A percentile compares a stretch with the other conserved stretches of the same genome.
These are phyloP conservation scores for Orchestes rusci DNA, from an alignment of 2,888 invertebrate species.

Conservation along the genomic window DNA sequence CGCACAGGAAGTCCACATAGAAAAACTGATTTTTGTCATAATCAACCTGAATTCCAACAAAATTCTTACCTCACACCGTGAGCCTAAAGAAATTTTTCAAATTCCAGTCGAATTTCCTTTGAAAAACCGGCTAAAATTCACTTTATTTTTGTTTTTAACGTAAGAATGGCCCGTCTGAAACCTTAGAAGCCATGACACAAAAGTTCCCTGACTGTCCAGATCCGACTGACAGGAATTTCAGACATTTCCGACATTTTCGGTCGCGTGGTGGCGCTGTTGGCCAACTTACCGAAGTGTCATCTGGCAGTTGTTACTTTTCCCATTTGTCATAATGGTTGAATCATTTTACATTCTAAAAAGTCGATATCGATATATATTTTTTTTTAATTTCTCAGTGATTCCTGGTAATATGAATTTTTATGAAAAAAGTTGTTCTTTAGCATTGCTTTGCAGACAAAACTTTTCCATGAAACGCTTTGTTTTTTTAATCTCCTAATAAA, in stretches of 20 bases:
- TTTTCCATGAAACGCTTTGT: too few relatives aligned
- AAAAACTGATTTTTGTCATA: slow-evolving; percentile 1
- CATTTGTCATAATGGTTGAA: too few relatives aligned
- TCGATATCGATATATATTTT: too few relatives aligned
- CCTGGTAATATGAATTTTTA: too few relatives aligned
- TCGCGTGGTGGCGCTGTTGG: slow-evolving; percentile 13
- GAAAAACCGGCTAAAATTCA: background rate
- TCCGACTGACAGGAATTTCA: slow-evolving; percentile 16
- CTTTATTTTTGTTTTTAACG: slow-evolving; percentile 15
- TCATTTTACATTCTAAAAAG: too few relatives aligned
- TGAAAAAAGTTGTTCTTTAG: too few relatives aligned
- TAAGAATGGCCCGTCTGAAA: slow-evolving; percentile 13
- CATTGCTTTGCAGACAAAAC: too few relatives aligned
- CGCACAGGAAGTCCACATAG: slow-evolving; percentile 18
- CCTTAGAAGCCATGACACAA: slow-evolving; percentile 22
- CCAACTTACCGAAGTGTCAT: too few relatives aligned
- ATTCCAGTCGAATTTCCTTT: background rate
- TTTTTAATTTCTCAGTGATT: too few relatives aligned
- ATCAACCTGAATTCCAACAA: background rate
- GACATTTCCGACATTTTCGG: slow-evolving; percentile 11
- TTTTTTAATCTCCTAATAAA: too few relatives aligned
- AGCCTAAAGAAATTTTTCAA: too few relatives aligned
- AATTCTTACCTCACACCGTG: slow-evolving; percentile 11
- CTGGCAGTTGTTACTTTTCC: too few relatives aligned
- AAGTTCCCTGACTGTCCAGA: slow-evolving; percentile 14